Conservation (phyloP, 2,113 vertebrate genomes). For the Antigone vipio region DNA sequence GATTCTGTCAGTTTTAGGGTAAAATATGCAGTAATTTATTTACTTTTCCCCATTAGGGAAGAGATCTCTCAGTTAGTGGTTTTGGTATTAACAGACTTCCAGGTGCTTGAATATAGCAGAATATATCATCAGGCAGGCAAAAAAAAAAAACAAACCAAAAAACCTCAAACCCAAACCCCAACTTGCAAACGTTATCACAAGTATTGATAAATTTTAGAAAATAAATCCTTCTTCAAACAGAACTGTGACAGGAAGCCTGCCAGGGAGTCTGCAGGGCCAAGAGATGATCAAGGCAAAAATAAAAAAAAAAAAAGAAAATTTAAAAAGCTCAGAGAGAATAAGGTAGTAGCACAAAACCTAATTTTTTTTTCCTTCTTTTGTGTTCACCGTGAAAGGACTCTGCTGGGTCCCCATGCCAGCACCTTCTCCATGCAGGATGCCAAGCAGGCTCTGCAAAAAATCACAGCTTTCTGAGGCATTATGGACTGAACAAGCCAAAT, state of each 20-base stretch:
- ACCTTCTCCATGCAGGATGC: neutral
- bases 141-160: neutral
- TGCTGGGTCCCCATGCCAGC: neutral
- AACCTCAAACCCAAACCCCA: neutral
- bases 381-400: neutral
- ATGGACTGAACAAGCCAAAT: neutral
- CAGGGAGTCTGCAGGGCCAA: neutral
- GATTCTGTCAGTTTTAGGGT: neutral
- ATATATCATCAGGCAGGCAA: neutral
- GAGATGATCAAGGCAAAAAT: neutral
- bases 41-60: neutral
- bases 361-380: neutral
- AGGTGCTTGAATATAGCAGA: neutral
- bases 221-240: neutral
- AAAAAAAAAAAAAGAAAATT: neutral
- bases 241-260: neutral
- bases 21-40: neutral
- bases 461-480: neutral
- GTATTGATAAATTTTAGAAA: neutral
- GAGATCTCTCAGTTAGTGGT: neutral
- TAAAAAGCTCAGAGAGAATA: neutral
- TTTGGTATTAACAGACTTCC: neutral
- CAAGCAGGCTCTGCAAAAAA: neutral
- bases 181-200: neutral
- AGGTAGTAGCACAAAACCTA: neutral